Evolutionary conservation across 2,113 vertebrate genomes (phyloP), one percentile per base, ranked within the genome.

Genomic region (Felis catus): DNA sequence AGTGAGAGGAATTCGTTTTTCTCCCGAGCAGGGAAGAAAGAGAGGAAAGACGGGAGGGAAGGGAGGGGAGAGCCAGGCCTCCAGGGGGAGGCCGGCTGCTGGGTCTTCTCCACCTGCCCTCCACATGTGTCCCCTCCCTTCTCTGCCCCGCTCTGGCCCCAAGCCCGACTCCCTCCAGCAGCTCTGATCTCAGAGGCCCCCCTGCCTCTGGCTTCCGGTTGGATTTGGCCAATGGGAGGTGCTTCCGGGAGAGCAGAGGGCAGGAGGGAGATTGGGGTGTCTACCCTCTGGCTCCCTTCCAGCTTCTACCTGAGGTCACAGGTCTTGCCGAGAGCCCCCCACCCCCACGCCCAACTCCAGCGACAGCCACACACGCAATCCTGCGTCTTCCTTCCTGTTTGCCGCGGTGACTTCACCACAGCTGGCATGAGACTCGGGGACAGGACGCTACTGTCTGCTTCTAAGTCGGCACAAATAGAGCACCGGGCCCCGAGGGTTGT

Each of bases 301-400:
- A 10, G 36, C 8, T n/a, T 68, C 25, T 58, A 1, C 25, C 1
- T 25, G 1, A 25, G n/a, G 12, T n/a, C 81, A 39, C 19, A 14
- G 36, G 55, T 78, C 7, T 45, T 39, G 5, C 6, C 2, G 1
- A 16, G n/a, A 41, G 74, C 2, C 14, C 3, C 21, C 71, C 13
- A 1, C 13, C 29, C 29, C 8, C 29, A 3, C 15, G 0, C 68
- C 70, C n/a, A n/a, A 1, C 45, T 45, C 63, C 25, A 1, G 0
- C 6, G 23, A 9, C 11, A 41, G 89, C 16, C 31, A 4, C 5
- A 16, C 5, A 3, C 3, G 5, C 5, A 21, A 27, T 15, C 39
- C 21, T 58, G 18, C 33, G 73, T 84, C 51, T 63, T 36, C 41
- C 83, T 39, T 91, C 14, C 23, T 48, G 19, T 53, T 48, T 6